Evolutionary conservation across 2,797 vertebrate species (phyloP), one percentile per base, ranked within the genome.

Genomic region (Anas bahamensis): DNA sequence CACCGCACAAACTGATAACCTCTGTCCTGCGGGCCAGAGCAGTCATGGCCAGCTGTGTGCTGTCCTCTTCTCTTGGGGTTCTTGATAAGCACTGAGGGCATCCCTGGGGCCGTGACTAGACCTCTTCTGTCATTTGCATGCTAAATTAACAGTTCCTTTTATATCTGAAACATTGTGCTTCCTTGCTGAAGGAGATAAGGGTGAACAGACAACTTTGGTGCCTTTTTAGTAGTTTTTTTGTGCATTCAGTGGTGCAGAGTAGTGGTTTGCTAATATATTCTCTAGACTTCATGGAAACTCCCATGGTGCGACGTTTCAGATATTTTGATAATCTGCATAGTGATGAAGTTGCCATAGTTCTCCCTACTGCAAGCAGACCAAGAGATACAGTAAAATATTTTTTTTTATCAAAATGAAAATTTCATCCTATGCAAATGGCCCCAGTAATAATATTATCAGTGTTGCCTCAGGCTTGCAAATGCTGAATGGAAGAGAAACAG

Each of bases 391-490:
- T 79, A 72, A 83, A 28, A 55, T 23, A 29, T 71, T 46, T 88
- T 83, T 91, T 44, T 88, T 80, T 79, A 89, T 89, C 83, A 90
- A 92, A 94, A 81, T 80, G 89, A 92, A 90, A 86, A 88, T 37
- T 89, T 95, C 89, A 95, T 81, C 82, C 70, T 91, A 83, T 96
- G 95, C 94, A 95, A 94, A 95, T 95, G 59, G 75, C 53, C 74
- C 86, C 91, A 13, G 4, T 91, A 94, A 37, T 95, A 90, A 64
- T 90, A 84, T 93, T 92, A 90, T 93, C 94, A 91, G 39, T 2
- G 2, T 93, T 88, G 97, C 96, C 88, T 95, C 88, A 81, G 94
- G 96, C 96, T 91, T 87, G 75, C 77, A 66, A n/a, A 53, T 39
- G 24, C 80, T 93, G 78, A 84, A 88, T 73, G 75, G 77, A 77